A percentile compares a stretch with the other conserved stretches of the same genome.
Evolutionary conservation across 2,113 vertebrate genomes (phyloP).

Genomic region (Laticauda laticaudata): DNA sequence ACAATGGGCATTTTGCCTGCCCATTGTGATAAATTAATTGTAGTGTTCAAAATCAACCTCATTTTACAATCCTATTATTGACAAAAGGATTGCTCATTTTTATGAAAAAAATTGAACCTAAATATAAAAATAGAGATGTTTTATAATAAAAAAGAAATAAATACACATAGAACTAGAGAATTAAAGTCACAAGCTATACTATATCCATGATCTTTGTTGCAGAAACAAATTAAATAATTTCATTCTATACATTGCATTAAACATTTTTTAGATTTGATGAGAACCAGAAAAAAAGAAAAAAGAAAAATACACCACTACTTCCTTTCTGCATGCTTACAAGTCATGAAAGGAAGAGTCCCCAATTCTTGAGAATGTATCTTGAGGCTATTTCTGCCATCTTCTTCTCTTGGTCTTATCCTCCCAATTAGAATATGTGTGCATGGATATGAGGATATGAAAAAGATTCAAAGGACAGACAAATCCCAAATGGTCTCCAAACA

Average conservation of each 20-base stretch:
- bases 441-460: too few species aligned
- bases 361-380: too few species aligned
- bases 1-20: neutral
- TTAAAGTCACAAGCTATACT: neutral
- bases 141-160: neutral
- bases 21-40: slow-evolving; percentile 12
- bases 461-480: too few species aligned
- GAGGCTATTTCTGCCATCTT: too few species aligned
- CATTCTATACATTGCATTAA: neutral
- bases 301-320: neutral
- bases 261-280: neutral
- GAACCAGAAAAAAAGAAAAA: slow-evolving; percentile 10
- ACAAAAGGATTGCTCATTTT: slow-evolving; percentile 41
- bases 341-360: too few species aligned
- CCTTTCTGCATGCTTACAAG: too few species aligned
- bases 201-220: neutral
- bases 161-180: neutral
- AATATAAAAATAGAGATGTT: neutral
- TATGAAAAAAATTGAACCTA: slow-evolving; percentile 1
- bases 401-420: too few species aligned
- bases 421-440: too few species aligned
- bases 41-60: slow-evolving; percentile 38
- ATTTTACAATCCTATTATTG: slow-evolving; percentile 22
- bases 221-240: slow-evolving; percentile 17
- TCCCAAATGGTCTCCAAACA: too few species aligned